Evolutionary conservation across 2,888 invertebrate species (phyloP).

Genomic region (Tetragonisca angustula): DNA sequence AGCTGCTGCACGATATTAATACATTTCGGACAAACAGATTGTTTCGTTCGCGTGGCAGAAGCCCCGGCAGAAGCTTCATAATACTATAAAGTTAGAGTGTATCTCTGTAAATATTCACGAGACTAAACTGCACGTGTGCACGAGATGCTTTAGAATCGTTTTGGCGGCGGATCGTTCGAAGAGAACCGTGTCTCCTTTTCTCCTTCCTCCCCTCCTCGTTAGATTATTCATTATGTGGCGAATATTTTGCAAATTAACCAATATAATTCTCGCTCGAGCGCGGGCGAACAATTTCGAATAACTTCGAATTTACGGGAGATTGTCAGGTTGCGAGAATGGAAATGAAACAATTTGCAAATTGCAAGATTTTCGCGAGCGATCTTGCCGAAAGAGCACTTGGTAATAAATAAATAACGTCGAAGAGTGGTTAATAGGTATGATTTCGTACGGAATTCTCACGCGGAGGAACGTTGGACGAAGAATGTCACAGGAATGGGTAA

Average conservation of each 20-base stretch:
- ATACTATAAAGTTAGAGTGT: constrained; percentile 44
- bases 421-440: constrained; percentile 5
- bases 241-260: neutral
- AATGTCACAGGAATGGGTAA: neutral
- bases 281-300: neutral
- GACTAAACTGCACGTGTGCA: constrained; percentile 12
- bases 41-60: constrained; percentile 45
- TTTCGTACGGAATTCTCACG: neutral
- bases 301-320: no score
- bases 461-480: neutral
- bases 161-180: constrained; percentile 6
- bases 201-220: neutral
- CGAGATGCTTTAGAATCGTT: neutral
- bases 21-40: constrained; percentile 52
- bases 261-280: no score
- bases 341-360: no score
- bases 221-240: neutral
- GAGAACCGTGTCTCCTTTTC: neutral
- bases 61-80: constrained; percentile 46
- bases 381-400: neutral
- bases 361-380: neutral
- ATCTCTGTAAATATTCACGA: constrained; percentile 52
- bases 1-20: constrained; percentile 48
- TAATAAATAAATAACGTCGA: neutral
- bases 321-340: neutral